A percentile compares a stretch with the other conserved stretches of the same genome.
These are phyloP conservation scores for Archips xylosteana DNA, from an alignment of 2,888 invertebrate genomes.

Conservation along the genomic window DNA sequence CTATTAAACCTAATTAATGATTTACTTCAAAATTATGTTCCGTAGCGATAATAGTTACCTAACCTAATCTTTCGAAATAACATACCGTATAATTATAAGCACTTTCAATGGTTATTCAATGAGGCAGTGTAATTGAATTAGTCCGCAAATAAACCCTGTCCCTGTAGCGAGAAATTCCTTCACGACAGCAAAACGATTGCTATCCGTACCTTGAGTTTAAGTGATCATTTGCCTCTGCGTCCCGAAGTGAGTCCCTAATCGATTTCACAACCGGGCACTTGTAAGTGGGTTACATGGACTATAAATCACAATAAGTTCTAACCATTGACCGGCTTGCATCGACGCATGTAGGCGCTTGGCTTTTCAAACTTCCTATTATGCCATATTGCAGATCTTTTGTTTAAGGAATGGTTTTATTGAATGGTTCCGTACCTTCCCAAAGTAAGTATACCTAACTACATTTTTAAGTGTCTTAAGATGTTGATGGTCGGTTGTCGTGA, in stretches of 20 bases:
- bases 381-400: background rate
- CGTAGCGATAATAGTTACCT: too few relatives aligned
- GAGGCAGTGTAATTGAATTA: too few relatives aligned
- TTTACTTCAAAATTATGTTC: too few relatives aligned
- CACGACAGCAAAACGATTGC: background rate
- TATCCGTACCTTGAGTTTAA: background rate
- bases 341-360: conserved; percentile 45
- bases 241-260: conserved; percentile 60
- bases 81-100: too few relatives aligned
- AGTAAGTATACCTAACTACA: too few relatives aligned
- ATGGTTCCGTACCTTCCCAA: background rate
- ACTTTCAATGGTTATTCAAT: too few relatives aligned
- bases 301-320: conserved; percentile 74
- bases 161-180: too few relatives aligned
- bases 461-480: background rate
- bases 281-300: conserved; percentile 70
- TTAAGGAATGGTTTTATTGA: background rate
- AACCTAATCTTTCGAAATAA: too few relatives aligned
- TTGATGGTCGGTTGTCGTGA: background rate
- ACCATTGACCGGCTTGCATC: conserved; percentile 58
- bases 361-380: conserved; percentile 27
- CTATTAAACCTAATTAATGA: too few relatives aligned
- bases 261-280: conserved; percentile 61
- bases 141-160: too few relatives aligned
- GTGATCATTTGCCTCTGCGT: conserved; percentile 50